Base-by-base conservation (phyloP, 2,113 vertebrate species). In the Rutilus rutilus region DNA sequence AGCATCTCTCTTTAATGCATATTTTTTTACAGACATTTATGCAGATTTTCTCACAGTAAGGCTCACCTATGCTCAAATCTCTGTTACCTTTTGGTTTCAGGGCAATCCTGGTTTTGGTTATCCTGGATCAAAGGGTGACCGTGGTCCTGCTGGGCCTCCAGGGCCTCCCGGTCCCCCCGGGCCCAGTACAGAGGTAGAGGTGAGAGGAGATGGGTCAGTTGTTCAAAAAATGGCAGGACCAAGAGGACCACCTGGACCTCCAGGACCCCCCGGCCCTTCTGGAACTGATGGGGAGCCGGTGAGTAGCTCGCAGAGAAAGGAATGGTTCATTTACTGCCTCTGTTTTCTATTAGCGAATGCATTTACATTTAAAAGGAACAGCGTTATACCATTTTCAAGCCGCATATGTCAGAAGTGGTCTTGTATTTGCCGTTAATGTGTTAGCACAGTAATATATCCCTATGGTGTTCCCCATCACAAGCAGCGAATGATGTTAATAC, bases 211-310 rank as follows among this genome's bases (percentile, higher is more conserved):
- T 0, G 89, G 95, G 17, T 87, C 88, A 0, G 78, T 85, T 8
- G 76, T 93, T 19, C 93, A 95, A 4, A 93, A 89, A 30, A 69
- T 92, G 9, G 84, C 94, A 0, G 96, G 96, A 33, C 94, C 94
- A 0, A 90, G 86, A 75, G 96, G 96, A 39, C 95, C 95, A 54
- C 89, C 92, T 0, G 97, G 96, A 19, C 91, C 74, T 0, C 89
- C 95, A 0, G 98, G 97, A 0, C 90, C 92, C 14, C 84, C 94
- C 0, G 98, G 98, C 0, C 1, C 90, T 47, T 60, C 96, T 0
- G 98, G 98, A 90, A 91, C 87, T 47, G 96, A 98, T 0, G 97
- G 98, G 23, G 96, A 98, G 83, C 95, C 96, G 0, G 97, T 98
- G 78, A 96, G 97, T 96, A 77, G 50, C 52, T 11, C 75, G 0